These are phyloP conservation scores for Thalassarche chlororhynchos DNA, from an alignment of 2,113 vertebrate species.

Conservation along the genomic window DNA sequence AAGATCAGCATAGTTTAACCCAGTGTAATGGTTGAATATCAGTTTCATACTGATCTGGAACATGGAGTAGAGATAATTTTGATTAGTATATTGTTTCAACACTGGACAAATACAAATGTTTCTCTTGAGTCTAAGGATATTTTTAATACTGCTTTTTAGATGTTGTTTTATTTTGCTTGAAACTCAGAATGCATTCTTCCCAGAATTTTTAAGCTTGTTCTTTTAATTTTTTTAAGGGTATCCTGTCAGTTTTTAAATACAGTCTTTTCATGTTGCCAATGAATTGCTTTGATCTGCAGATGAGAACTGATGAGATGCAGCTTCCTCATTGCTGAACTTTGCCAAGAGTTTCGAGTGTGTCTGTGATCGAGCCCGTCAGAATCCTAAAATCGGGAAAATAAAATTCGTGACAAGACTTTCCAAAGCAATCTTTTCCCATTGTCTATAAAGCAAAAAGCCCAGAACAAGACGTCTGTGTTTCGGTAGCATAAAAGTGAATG, in stretches of 20 bases:
- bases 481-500: background rate
- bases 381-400: background rate
- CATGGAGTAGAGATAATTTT: background rate
- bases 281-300: constrained; percentile 67
- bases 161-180: constrained; percentile 43
- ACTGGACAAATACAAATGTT: background rate
- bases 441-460: background rate
- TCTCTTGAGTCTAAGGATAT: background rate
- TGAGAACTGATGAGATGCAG: constrained; percentile 44
- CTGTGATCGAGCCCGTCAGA: background rate
- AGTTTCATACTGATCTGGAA: background rate
- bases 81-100: background rate
- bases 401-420: background rate
- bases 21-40: background rate
- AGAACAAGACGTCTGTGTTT: background rate
- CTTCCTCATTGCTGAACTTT: constrained; percentile 49
- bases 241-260: constrained; percentile 64
- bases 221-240: constrained; percentile 37
- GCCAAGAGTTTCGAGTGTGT: constrained; percentile 8
- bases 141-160: constrained; percentile 27
- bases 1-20: background rate
- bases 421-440: background rate
- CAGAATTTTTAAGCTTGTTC: constrained; percentile 11
- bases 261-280: constrained; percentile 60
- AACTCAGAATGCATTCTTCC: constrained; percentile 37